Conservation (phyloP, 2,888 invertebrate genomes). For the Pinctada fucata region DNA sequence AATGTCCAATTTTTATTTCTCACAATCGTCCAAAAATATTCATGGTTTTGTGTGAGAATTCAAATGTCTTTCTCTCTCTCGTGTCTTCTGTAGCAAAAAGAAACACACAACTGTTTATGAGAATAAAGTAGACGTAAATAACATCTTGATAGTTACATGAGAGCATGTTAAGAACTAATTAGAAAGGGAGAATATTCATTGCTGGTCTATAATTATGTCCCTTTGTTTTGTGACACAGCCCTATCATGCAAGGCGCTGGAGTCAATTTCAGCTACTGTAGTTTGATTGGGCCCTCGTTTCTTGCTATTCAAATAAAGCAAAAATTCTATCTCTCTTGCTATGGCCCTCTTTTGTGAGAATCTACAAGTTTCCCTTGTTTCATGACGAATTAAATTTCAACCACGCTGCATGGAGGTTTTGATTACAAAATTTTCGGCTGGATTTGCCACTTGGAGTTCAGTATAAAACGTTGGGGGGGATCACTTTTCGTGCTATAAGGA, state of each 20-base stretch:
- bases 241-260: neutral
- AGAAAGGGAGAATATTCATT: neutral
- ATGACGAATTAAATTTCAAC: conserved; percentile 19
- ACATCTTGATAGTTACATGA: neutral
- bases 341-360: neutral
- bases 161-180: neutral
- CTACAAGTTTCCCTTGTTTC: conserved; percentile 21
- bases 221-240: conserved; percentile 2
- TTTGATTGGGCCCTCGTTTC: conserved; percentile 29
- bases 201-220: conserved; percentile 7
- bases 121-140: no score
- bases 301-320: conserved; percentile 23
- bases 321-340: conserved; percentile 12
- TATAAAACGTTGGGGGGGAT: neutral
- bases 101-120: no score
- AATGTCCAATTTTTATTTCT: no score
- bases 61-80: no score
- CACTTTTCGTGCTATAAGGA: neutral
- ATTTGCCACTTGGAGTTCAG: neutral
- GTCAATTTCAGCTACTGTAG: conserved; percentile 16
- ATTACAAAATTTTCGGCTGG: neutral
- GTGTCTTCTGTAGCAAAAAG: no score
- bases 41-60: no score
- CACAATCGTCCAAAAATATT: no score
- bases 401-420: neutral